Evolutionary conservation across 2,797 vertebrate species (phyloP).

Genomic region (Paguma larvata): DNA sequence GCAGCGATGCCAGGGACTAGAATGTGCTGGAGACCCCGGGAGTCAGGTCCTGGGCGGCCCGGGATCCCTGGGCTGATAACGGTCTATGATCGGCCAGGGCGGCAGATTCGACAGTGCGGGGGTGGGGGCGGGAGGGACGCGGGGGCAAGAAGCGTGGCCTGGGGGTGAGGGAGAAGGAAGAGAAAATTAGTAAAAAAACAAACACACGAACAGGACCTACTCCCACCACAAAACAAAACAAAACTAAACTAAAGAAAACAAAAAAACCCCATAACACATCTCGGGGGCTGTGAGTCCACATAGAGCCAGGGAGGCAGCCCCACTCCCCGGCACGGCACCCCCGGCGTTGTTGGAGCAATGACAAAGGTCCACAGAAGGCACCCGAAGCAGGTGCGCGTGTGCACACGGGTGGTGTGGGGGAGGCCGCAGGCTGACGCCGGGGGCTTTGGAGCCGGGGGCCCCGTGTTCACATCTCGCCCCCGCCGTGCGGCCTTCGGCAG

Average conservation of each 20-base stretch:
- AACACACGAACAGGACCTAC: not conserved
- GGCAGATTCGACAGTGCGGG: not conserved
- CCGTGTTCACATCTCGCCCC: not conserved
- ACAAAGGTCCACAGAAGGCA: rapidly evolving
- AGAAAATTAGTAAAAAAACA: not conserved
- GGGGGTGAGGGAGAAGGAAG: not conserved
- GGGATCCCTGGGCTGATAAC: not conserved
- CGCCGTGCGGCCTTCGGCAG: not conserved
- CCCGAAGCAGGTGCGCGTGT: not conserved
- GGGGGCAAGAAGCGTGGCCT: not conserved
- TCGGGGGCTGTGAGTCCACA: rapidly evolving
- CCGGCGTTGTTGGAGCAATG: rapidly evolving
- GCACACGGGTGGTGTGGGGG: rapidly evolving
- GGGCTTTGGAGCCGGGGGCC: too few species aligned
- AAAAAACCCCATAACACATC: rapidly evolving
- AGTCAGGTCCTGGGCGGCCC: not conserved
- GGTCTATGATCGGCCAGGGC: rapidly evolving
- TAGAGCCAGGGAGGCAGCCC: too few species aligned
- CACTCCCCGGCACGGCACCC: rapidly evolving
- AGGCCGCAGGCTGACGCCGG: rapidly evolving
- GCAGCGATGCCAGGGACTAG: not conserved
- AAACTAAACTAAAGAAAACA: too few species aligned
- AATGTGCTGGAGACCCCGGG: rapidly evolving
- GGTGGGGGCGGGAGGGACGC: rapidly evolving
- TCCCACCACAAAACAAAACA: too few species aligned